A percentile compares a stretch with the other conserved stretches of the same genome.
These are phyloP conservation scores for Heloderma charlesbogerti DNA, from an alignment of 2,113 vertebrate genomes.

Conservation along the genomic window DNA sequence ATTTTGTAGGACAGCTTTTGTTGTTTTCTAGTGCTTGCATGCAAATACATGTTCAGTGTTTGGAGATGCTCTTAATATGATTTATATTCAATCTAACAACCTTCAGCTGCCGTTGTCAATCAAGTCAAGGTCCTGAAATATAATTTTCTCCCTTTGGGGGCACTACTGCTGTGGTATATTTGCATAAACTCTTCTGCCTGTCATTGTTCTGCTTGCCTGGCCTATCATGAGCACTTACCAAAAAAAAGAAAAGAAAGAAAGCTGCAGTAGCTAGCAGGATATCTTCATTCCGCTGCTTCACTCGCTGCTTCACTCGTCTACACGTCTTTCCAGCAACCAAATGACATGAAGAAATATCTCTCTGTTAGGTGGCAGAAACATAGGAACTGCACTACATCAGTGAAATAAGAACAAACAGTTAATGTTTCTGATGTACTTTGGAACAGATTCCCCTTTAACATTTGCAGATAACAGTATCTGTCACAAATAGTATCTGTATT, in stretches of 20 bases:
- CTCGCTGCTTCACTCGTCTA: background rate
- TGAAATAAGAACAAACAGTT: background rate
- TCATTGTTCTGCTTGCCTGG: constrained; percentile 55
- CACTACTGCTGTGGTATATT: constrained; percentile 63
- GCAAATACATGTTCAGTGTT: constrained; percentile 38
- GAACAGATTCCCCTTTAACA: background rate
- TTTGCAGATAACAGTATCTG: background rate
- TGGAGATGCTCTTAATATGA: constrained; percentile 54
- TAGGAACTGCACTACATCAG: background rate
- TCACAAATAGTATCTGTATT: background rate
- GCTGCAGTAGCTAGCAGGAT: constrained; percentile 23
- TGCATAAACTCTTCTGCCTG: constrained; percentile 62
- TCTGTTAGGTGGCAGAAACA: background rate
- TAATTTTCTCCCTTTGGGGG: constrained; percentile 60
- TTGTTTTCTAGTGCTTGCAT: constrained; percentile 40
- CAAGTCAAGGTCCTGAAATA: constrained; percentile 70
- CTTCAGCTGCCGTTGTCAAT: constrained; percentile 68
- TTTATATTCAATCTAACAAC: constrained; percentile 66
- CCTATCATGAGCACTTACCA: constrained; percentile 40
- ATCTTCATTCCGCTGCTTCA: background rate
- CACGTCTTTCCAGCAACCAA: background rate
- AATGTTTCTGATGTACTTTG: background rate
- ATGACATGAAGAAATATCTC: background rate
- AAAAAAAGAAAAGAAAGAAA: background rate
- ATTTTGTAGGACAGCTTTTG: constrained; percentile 39